Evolutionary conservation across 2,113 vertebrate species (phyloP).

Genomic region (Syrmaticus mikado): DNA sequence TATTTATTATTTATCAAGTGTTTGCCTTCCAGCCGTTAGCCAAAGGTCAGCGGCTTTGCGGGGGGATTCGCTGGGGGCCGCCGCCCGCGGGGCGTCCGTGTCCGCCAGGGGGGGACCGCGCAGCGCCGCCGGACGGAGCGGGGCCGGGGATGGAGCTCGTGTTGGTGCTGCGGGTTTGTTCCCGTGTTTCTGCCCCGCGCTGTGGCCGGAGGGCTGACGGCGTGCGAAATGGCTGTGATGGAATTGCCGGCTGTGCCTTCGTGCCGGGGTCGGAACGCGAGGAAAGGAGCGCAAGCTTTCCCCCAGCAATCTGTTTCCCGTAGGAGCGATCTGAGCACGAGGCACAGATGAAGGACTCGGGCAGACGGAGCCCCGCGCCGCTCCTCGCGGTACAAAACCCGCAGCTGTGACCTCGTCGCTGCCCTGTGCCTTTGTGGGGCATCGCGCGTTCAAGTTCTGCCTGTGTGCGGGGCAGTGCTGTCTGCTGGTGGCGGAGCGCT

Average conservation of each 20-base stretch:
- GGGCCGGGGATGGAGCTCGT: not conserved
- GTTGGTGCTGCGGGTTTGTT: no score
- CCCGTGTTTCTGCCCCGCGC: not conserved
- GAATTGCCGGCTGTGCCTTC: rapidly evolving
- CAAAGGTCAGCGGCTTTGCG: conserved; percentile 62
- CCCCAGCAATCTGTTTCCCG: rapidly evolving
- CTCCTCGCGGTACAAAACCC: no score
- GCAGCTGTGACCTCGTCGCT: rapidly evolving
- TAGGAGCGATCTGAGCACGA: not conserved
- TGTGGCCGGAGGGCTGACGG: not conserved
- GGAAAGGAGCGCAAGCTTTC: rapidly evolving
- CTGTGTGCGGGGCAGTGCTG: rapidly evolving
- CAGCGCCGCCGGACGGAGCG: not conserved
- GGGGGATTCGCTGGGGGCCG: not conserved
- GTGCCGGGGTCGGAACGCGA: no score
- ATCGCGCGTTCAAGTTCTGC: no score
- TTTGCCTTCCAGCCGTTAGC: conserved; percentile 63
- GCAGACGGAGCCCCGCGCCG: not conserved
- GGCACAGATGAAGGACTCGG: not conserved
- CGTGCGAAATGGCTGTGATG: rapidly evolving
- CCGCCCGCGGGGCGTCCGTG: no score
- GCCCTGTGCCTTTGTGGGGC: not conserved
- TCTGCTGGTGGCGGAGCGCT: rapidly evolving
- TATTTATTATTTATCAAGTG: conserved; percentile 72
- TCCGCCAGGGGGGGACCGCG: conserved; percentile 42